These are phyloP conservation scores for Flabesymbios commensalis DNA, from an alignment of 2,888 invertebrate genomes.

Conservation along the genomic window DNA sequence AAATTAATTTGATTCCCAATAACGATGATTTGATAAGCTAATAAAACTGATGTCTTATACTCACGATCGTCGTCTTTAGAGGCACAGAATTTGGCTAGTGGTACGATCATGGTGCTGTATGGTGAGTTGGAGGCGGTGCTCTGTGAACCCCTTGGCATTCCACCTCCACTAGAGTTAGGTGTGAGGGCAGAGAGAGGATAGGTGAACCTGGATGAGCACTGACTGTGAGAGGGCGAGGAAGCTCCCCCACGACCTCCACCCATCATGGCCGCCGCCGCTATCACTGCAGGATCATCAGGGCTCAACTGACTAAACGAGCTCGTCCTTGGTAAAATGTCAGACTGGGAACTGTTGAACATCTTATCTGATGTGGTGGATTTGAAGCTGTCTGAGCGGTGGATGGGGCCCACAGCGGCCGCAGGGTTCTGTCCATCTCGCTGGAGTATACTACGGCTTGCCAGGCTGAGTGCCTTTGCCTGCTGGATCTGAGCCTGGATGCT, in stretches of 20 bases:
- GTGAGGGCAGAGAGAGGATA: conserved; percentile 47
- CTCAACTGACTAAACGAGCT: conserved; percentile 47
- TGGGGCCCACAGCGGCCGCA: conserved; percentile 63
- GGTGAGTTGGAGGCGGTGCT: conserved; percentile 6
- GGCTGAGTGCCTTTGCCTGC: conserved; percentile 72
- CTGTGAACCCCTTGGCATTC: neutral
- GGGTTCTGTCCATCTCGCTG: conserved; percentile 62
- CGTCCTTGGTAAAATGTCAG: conserved; percentile 32
- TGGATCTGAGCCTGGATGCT: conserved; percentile 69
- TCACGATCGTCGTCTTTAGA: conserved; percentile 28
- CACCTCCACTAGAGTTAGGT: neutral
- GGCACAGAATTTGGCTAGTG: conserved; percentile 22
- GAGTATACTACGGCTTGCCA: conserved; percentile 67
- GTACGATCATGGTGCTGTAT: conserved; percentile 17
- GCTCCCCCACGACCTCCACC: conserved; percentile 26
- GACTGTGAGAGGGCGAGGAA: conserved; percentile 53
- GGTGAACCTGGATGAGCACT: conserved; percentile 47
- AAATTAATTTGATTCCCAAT: no score
- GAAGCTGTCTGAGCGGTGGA: conserved; percentile 56
- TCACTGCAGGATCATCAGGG: conserved; percentile 22
- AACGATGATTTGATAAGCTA: no score
- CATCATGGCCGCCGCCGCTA: no score
- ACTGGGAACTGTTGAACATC: conserved; percentile 75
- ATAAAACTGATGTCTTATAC: no score
- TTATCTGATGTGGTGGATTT: conserved; percentile 91